Base-by-base conservation (phyloP, 2,797 vertebrate species). In the Halcyon chelicuti region DNA sequence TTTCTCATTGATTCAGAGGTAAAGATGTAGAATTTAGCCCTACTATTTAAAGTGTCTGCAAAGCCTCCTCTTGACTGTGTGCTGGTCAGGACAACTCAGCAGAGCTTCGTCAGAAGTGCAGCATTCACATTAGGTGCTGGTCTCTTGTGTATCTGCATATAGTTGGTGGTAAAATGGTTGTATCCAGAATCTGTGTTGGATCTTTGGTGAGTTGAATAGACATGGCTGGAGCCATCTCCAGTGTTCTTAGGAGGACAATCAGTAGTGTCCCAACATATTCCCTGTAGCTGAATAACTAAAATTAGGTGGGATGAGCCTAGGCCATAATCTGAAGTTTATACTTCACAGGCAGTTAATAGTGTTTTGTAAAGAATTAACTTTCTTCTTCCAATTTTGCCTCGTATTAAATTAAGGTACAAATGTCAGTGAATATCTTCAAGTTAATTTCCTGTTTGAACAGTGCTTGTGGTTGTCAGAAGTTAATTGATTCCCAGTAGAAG, bases 91-190 rank as follows among this genome's bases (percentile, higher is more conserved):
- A 57, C 5, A 6, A 37, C 31, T 19, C 13, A 15, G 25, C 14
- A n/a, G 29, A 14, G 58, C 54, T 79, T 44, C 44, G 28, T 28
- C 37, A 68, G n/a, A 42, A 55, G 28, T 6, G 7, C 42, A 65
- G 10, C 47, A n/a, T 39, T 70, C 14, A 3, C 0, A 0, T 40
- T 26, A 33, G 14, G 7, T 0, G 2, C 21, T 47, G 14, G 7
- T 46, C 15, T 39, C 75, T 31, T 44, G 19, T 1, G 0, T 65
- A 42, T 33, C 63, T 68, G 12, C 3, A 6, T 54, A 2, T 18
- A 25, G 65, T 31, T 12, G 5, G 17, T 40, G 37, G 63, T 52
- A 51, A 57, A 71, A 65, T 25, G 7, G 9, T 15, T 60, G 18
- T 60, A 10, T 44, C 16, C 37, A 42, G 25, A 65, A 52, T 57